Conservation (phyloP, 1,140 invertebrate genomes). For the Pinna nobilis region DNA sequence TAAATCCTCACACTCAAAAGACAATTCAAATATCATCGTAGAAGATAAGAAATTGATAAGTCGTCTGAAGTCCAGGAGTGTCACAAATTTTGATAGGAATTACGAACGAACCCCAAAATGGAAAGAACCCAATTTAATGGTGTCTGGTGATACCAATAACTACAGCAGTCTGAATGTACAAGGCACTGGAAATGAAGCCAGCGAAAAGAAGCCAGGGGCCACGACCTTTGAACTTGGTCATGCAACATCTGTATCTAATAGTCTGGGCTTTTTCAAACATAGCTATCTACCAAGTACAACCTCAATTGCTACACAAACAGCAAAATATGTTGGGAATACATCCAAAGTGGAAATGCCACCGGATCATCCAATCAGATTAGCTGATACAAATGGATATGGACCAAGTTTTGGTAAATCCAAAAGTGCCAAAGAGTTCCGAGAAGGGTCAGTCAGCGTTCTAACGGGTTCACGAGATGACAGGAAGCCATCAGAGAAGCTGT, state of each 20-base stretch:
- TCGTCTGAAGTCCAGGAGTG: slow-evolving; percentile 7
- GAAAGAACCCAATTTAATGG: slow-evolving; percentile 5
- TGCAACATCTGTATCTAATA: neutral
- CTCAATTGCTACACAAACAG: slow-evolving; percentile 3
- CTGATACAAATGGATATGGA: slow-evolving; percentile 14
- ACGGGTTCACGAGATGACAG: slow-evolving; percentile 3
- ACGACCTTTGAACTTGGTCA: neutral
- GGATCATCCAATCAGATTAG: slow-evolving; percentile 2
- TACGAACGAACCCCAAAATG: slow-evolving; percentile 33
- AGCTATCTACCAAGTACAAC: slow-evolving; percentile 9
- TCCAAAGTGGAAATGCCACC: slow-evolving; percentile 6
- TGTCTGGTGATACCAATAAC: slow-evolving; percentile 16
- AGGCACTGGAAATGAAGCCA: slow-evolving; percentile 1
- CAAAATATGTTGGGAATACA: neutral
- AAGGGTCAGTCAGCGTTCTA: slow-evolving; percentile 4
- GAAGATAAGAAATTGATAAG: slow-evolving; percentile 15
- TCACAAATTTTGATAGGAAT: slow-evolving; percentile 36
- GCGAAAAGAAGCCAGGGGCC: neutral
- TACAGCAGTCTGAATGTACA: slow-evolving; percentile 23
- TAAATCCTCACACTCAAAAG: neutral
- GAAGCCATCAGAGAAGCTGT: slow-evolving; percentile 11
- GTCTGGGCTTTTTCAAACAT: neutral
- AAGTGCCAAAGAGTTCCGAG: slow-evolving; percentile 18
- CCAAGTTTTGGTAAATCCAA: slow-evolving; percentile 4
- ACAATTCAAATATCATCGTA: slow-evolving; percentile 7